Percentiles rank a stretch among this genome's conserved stretches.
phyloP scores from a whole-genome alignment of 2,113 vertebrate species.

The Accipiter virgatus region DNA sequence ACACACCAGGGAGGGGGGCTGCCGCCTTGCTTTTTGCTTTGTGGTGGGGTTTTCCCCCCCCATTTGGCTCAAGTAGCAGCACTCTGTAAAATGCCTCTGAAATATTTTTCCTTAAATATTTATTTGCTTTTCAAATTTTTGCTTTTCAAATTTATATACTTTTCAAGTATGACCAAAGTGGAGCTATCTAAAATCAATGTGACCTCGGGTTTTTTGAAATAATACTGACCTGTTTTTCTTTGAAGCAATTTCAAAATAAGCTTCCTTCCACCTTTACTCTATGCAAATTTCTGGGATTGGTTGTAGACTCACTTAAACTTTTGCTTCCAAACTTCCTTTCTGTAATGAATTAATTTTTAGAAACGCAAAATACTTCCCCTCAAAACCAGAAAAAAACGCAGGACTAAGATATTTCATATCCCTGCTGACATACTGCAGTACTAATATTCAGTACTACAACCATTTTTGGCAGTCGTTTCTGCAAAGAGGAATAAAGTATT shows the following conservation, averaged over 20 bases:
- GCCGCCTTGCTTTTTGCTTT: background rate
- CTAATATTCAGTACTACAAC: background rate
- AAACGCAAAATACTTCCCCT: background rate
- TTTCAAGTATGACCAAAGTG: background rate
- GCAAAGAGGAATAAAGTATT: background rate
- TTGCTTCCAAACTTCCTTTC: background rate
- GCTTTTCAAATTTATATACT: background rate
- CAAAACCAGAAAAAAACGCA: background rate
- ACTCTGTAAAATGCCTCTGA: background rate
- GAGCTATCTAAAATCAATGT: background rate
- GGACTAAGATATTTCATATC: background rate
- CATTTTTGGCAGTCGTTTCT: background rate
- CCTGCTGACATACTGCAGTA: background rate
- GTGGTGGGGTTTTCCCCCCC: accelerated
- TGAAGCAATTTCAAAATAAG: background rate
- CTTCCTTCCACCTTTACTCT: background rate
- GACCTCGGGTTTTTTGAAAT: background rate
- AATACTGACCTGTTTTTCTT: background rate
- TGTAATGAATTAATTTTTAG: background rate
- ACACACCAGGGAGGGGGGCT: background rate
- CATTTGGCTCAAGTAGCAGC: background rate
- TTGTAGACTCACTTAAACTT: background rate
- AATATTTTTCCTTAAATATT: slow-evolving; percentile 1
- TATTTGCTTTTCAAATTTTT: background rate
- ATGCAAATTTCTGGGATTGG: background rate